phyloP scores from a whole-genome alignment of 1,140 invertebrate genomes.

The Ceratitis capitata region DNA sequence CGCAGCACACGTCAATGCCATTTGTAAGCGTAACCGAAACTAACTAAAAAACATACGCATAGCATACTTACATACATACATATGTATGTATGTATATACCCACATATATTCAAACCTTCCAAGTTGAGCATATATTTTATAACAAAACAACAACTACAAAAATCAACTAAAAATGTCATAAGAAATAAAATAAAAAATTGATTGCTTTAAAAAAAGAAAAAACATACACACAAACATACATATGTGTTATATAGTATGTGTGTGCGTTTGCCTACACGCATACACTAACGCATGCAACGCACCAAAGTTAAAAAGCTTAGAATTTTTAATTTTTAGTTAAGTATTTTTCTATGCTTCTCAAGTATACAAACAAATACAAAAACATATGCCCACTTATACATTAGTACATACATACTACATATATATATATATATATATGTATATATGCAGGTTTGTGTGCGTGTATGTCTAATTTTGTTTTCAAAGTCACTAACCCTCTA shows the following conservation, averaged over 20 bases:
- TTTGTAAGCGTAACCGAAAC: too few relatives aligned
- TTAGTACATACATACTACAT: not conserved
- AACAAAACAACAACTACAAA: not conserved
- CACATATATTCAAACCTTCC: not conserved
- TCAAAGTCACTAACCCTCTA: slow-evolving; percentile 64
- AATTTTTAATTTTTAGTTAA: slow-evolving; percentile 49
- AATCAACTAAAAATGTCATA: not conserved
- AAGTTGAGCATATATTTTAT: not conserved
- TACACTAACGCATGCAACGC: not conserved
- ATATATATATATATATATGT: not conserved
- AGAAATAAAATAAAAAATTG: slow-evolving; percentile 16
- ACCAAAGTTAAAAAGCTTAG: slow-evolving; percentile 52
- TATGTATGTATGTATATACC: not conserved
- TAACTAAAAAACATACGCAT: not conserved
- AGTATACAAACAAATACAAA: not conserved
- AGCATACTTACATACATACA: not conserved
- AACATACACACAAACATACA: not conserved
- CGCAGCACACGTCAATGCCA: not conserved
- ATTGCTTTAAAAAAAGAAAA: not conserved
- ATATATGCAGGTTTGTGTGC: too few relatives aligned
- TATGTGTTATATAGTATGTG: not conserved
- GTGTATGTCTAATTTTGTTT: slow-evolving; percentile 52
- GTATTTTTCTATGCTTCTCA: not conserved
- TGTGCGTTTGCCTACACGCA: not conserved
- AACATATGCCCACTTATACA: not conserved